These are phyloP conservation scores for Agapostemon virescens DNA, from an alignment of 2,888 invertebrate species.

Conservation along the genomic window DNA sequence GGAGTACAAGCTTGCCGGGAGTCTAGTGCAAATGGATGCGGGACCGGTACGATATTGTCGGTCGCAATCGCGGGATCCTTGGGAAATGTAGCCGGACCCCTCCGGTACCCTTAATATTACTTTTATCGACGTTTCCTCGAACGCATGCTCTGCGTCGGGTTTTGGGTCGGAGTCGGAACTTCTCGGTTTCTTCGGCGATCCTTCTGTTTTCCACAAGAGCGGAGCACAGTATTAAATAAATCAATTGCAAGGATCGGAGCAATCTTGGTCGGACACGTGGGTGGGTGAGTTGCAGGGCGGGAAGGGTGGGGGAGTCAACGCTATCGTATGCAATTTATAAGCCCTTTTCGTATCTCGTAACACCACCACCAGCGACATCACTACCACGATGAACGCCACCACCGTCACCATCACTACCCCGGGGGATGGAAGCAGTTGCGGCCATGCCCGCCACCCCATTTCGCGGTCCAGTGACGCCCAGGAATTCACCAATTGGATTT, in stretches of 20 bases:
- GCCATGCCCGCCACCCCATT: conserved; percentile 77
- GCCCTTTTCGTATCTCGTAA: conserved; percentile 72
- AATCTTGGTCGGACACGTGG: conserved; percentile 72
- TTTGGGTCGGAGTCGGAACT: conserved; percentile 8
- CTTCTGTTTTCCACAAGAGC: conserved; percentile 43
- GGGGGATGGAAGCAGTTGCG: conserved; percentile 73
- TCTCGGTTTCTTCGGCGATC: conserved; percentile 20
- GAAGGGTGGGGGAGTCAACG: conserved; percentile 60
- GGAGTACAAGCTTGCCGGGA: not conserved
- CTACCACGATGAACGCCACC: conserved; percentile 60
- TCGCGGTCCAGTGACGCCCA: conserved; percentile 79
- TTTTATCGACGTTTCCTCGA: not conserved
- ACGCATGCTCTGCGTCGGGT: not conserved
- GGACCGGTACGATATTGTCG: conserved; percentile 2
- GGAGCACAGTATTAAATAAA: conserved; percentile 68
- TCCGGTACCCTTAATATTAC: conserved; percentile 11
- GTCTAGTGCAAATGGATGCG: conserved; percentile 12
- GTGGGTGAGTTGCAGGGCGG: conserved; percentile 53
- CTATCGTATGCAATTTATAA: conserved; percentile 78
- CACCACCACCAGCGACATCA: conserved; percentile 62
- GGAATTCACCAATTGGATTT: conserved; percentile 80
- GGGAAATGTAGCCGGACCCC: not conserved
- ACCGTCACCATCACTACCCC: conserved; percentile 69
- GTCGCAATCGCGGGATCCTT: not conserved
- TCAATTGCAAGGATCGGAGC: conserved; percentile 72